Evolutionary conservation across 2,888 invertebrate species (phyloP).

Genomic region (Phaedon cochleariae): DNA sequence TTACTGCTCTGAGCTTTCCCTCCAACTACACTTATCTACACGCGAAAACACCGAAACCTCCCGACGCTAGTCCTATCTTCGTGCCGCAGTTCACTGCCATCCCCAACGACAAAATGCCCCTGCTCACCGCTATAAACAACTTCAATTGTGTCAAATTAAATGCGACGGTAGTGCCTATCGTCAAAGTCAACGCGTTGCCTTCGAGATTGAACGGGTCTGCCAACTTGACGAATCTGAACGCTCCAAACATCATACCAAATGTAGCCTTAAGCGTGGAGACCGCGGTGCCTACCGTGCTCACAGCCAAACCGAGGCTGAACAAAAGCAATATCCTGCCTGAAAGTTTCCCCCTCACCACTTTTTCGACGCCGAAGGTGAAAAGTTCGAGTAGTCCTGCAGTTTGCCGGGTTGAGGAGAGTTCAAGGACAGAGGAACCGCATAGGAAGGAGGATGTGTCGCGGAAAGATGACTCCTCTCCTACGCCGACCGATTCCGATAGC

Average conservation of each 20-base stretch:
- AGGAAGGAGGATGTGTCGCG: constrained; percentile 38
- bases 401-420: constrained; percentile 37
- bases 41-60: constrained; percentile 59
- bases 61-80: constrained; percentile 55
- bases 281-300: constrained; percentile 58
- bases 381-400: constrained; percentile 3
- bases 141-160: constrained; percentile 61
- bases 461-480: constrained; percentile 44
- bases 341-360: constrained; percentile 14
- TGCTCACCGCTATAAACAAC: constrained; percentile 57
- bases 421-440: constrained; percentile 43
- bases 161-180: constrained; percentile 62
- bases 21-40: constrained; percentile 60
- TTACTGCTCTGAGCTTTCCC: constrained; percentile 58
- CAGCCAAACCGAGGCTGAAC: constrained; percentile 53
- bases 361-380: constrained; percentile 25
- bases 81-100: constrained; percentile 58
- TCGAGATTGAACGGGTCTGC: constrained; percentile 52
- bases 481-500: constrained; percentile 56
- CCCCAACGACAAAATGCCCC: constrained; percentile 55
- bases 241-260: constrained; percentile 22
- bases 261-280: constrained; percentile 56
- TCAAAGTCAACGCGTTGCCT: constrained; percentile 60
- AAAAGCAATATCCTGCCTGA: constrained; percentile 32
- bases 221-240: constrained; percentile 16